A percentile compares a stretch with the other conserved stretches of the same genome.
Evolutionary conservation across 2,113 vertebrate species (phyloP).

Genomic region (Tupaia chinensis): DNA sequence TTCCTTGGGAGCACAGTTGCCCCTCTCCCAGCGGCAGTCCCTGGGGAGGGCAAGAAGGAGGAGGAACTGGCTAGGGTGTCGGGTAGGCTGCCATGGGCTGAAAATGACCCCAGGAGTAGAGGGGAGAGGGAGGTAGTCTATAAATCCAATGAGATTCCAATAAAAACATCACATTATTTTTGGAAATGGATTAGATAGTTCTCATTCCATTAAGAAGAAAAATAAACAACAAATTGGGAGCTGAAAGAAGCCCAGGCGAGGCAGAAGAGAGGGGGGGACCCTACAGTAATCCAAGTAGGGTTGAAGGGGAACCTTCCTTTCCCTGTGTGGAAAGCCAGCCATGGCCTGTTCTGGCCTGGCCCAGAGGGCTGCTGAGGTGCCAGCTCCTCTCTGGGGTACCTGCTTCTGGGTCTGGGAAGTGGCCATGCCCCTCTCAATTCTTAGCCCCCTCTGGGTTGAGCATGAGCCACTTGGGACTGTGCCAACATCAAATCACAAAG

Average conservation of each 20-base stretch:
- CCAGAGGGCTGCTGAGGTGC: neutral
- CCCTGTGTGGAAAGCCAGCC: fast-evolving
- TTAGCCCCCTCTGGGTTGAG: neutral
- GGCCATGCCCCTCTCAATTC: neutral
- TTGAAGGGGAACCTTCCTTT: neutral
- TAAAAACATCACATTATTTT: slow-evolving; percentile 12
- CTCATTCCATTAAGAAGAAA: neutral
- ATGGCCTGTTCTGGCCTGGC: neutral
- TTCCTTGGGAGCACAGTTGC: neutral
- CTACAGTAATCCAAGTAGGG: neutral
- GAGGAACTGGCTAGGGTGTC: neutral
- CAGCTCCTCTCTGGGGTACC: neutral
- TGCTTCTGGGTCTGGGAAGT: neutral
- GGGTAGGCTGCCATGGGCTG: neutral
- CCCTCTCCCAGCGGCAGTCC: neutral
- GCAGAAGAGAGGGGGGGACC: neutral
- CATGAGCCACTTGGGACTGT: fast-evolving
- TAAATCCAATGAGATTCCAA: neutral
- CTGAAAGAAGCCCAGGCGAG: neutral
- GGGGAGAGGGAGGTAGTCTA: neutral
- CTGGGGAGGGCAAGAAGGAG: too few relatives aligned
- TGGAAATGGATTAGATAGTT: neutral
- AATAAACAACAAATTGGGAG: neutral
- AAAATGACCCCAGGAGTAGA: neutral
- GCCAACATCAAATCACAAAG: fast-evolving